Evolutionary conservation across 2,888 invertebrate species (phyloP).

Genomic region (Drosophila cyrtoloma): DNA sequence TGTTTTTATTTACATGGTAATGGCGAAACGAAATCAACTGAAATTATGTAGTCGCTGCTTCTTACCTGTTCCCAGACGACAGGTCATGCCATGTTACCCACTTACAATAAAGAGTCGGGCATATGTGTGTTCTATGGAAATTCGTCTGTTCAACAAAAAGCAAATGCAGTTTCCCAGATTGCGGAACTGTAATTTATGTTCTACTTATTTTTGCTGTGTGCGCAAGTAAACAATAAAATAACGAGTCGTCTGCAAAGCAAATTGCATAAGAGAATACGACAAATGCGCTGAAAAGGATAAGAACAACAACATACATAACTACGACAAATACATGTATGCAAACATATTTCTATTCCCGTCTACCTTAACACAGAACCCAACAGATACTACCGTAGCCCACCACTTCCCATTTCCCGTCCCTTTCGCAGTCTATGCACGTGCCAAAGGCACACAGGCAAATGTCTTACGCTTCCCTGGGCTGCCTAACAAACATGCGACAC

Average conservation of each 20-base stretch:
- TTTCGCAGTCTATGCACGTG: conserved; percentile 54
- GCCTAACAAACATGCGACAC: conserved; percentile 73
- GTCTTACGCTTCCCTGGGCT: conserved; percentile 70
- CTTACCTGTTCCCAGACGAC: background rate
- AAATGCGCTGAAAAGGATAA: conserved; percentile 51
- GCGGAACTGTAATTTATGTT: conserved; percentile 65
- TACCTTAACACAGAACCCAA: background rate
- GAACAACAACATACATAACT: conserved; percentile 59
- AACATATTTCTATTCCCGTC: conserved; percentile 6
- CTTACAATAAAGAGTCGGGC: background rate
- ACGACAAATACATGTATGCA: conserved; percentile 10
- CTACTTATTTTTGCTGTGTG: conserved; percentile 55
- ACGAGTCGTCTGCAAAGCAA: conserved; percentile 75
- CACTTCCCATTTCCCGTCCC: background rate
- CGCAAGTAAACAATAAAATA: conserved; percentile 77
- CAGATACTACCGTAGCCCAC: background rate
- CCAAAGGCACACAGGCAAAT: conserved; percentile 70
- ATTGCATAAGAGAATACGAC: conserved; percentile 64
- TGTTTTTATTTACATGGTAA: conserved; percentile 36
- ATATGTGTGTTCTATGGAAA: conserved; percentile 9
- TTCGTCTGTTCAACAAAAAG: conserved; percentile 24
- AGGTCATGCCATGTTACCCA: background rate
- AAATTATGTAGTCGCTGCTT: conserved; percentile 36
- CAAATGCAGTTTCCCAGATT: conserved; percentile 43
- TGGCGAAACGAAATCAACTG: conserved; percentile 39